Evolutionary conservation across 2,113 vertebrate genomes (phyloP), one percentile per base, ranked within the genome.

Genomic region (Ardeotis arabs): DNA sequence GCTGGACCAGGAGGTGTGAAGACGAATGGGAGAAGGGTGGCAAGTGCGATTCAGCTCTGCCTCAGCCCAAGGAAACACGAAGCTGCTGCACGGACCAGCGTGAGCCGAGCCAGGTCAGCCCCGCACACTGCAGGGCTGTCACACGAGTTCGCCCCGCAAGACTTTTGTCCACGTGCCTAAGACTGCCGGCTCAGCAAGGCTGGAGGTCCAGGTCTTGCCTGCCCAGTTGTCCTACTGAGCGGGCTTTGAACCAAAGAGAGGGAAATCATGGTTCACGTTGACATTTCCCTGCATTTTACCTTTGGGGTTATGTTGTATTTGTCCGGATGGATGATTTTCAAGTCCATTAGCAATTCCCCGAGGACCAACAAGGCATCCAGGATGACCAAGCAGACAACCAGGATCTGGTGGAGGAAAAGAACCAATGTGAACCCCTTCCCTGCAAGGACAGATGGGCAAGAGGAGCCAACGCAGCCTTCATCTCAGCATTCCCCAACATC

Each of bases 321-420:
- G 83, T 99, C 98, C 0, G 98, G 85, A 50, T 96, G 21, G 79
- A 99, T 99, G 93, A 99, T 98, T 47, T 98, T 96, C 94, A 99
- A 95, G 89, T 99, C 99, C 80, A 99, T 97, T 2, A 99, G 98
- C 93, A 99, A 93, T 79, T 99, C 99, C 3, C 98, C 98, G 0
- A 99, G 98, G 19, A 99, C 99, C 96, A 99, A 97, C 53, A 99
- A 75, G 33, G 99, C 99, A 28, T 99, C 99, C 97, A 99, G 90
- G 82, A 99, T 63, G 6, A 99, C 99, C 96, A 99, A 80, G 97
- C 97, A 98, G 77, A 99, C 99, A 94, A 99, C 95, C 60, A 98
- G 5, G 5, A 99, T 97, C 99, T 99, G 96, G 28, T 11, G 10
- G 76, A 55, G 67, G 5, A 86, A 75, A 80, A 86, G 8, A 80